Base-by-base conservation (phyloP, 2,797 vertebrate species). In the Acridotheres tristis region DNA sequence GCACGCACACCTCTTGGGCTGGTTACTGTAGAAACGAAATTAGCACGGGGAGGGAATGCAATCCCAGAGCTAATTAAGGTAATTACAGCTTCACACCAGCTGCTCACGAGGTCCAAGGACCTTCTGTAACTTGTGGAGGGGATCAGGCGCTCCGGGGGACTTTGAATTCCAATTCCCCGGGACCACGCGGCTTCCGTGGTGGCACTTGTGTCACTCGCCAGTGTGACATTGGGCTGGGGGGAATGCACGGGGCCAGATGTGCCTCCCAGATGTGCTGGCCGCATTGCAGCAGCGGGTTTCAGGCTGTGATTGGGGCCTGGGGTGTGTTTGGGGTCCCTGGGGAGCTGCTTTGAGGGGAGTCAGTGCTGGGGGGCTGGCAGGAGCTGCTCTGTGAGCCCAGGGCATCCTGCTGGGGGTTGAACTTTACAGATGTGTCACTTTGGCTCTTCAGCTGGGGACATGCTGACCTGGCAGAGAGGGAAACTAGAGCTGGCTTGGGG, bases 21-120 rank as follows among this genome's bases (percentile, higher is more conserved):
- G 94, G 97, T 97, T 97, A 96, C 97, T 97, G 97, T 97, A 96
- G 97, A 97, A 97, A 97, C 96, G 77, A 96, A 97, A 96, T 96
- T 95, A 96, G 97, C 93, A 91, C 63, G 43, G 96, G 97, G 97
- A 96, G 96, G 95, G 96, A 94, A 95, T 93, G 94, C 93, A 93
- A 96, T 97, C 96, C 96, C 97, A 92, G 95, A 97, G 96, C 95
- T 97, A 96, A 97, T 97, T 97, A 97, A 96, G 97, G 97, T 97
- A 97, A 97, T 97, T 97, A 97, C 96, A 95, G 96, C 96, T 96
- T 96, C 95, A 93, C 96, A 97, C 97, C 97, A 97, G 97, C 97
- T 97, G 96, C 97, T 97, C 96, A 90, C 62, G 94, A 96, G 96
- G 96, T 96, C 96, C 96, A 96, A 95, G 96, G 95, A 96, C 95